phyloP scores from a whole-genome alignment of 2,888 invertebrate genomes.

The Mactromeris polynyma region DNA sequence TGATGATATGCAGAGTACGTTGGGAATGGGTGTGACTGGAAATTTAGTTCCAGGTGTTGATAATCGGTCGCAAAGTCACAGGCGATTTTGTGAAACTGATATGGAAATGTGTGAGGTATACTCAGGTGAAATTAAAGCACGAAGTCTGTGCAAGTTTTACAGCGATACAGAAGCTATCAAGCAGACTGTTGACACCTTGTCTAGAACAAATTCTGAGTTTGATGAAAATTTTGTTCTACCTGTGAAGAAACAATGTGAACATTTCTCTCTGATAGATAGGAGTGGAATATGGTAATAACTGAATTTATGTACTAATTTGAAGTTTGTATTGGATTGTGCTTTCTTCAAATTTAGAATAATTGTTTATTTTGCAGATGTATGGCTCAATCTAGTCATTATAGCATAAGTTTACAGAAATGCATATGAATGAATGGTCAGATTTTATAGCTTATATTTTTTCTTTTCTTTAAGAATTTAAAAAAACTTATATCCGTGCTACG shows the following conservation, averaged over 20 bases:
- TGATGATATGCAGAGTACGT: constrained; percentile 22
- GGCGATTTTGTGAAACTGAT: constrained; percentile 35
- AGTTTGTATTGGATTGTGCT: too few species aligned
- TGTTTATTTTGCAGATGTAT: too few species aligned
- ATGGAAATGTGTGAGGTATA: constrained; percentile 28
- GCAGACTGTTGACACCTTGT: constrained; percentile 29
- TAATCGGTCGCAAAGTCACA: constrained; percentile 32
- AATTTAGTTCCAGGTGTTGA: constrained; percentile 50
- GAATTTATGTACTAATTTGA: not conserved
- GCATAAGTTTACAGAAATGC: too few species aligned
- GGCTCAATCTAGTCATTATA: too few species aligned
- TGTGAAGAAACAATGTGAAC: constrained; percentile 54
- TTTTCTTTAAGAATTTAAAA: too few species aligned
- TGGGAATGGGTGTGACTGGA: constrained; percentile 32
- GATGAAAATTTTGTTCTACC: constrained; percentile 61
- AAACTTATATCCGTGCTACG: too few species aligned
- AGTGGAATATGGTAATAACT: constrained; percentile 33
- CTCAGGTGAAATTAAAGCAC: constrained; percentile 63
- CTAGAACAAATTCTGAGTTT: constrained; percentile 30
- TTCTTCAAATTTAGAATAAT: too few species aligned
- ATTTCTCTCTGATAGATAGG: constrained; percentile 53
- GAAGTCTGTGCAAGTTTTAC: constrained; percentile 60
- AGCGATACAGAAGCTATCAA: constrained; percentile 33
- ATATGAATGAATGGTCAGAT: too few species aligned
- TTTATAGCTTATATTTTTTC: too few species aligned